Evolutionary conservation across 1,140 invertebrate genomes (phyloP), one percentile per base, ranked within the genome.

Genomic region (Mamestra configurata): DNA sequence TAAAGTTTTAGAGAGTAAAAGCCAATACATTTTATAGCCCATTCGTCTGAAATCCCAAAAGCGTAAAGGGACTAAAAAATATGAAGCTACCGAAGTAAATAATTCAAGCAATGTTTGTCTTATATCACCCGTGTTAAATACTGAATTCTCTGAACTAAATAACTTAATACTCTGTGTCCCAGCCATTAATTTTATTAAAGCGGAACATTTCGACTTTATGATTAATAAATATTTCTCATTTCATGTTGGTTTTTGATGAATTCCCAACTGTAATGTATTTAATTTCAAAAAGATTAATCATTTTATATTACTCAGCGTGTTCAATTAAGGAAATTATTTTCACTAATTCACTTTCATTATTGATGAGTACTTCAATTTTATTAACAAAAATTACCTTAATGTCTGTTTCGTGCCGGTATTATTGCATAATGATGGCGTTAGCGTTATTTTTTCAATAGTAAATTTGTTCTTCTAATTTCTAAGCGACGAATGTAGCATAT

Each of bases 171-270:
- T 80, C 71, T 70, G 35, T 72, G 61, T 61, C 57, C 37, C 8
- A 35, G 24, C 11, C 20, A 43, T 77, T 77, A 53, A 77, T 81
- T 81, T 46, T 57, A 46, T 81, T 80, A 35, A 11, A 31, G 18
- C 5, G 18, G 24, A 37, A 46, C 72, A 72, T 59, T 70, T 51
- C 53, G 46, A 18, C 40, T 66, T 79, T 57, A 72, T 10, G 37
- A 57, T 11, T n/a, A n/a, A 37, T 53, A 70, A 40, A 40, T 40
- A 40, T 40, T 40, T 40, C 37, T 40, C 37, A 40, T 20, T 51
- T 59, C 51, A 31, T 51, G 46, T 53, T 31, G 22, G 22, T 27
- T 6, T 72, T 79, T 82, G 46, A 82, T 77, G 80, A 80, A 77
- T 78, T 75, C 61, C 46, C 57, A 18, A 13, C 10, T 4, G 10